phyloP scores from a whole-genome alignment of 2,888 invertebrate species.

The Drosophila melanosoma region DNA sequence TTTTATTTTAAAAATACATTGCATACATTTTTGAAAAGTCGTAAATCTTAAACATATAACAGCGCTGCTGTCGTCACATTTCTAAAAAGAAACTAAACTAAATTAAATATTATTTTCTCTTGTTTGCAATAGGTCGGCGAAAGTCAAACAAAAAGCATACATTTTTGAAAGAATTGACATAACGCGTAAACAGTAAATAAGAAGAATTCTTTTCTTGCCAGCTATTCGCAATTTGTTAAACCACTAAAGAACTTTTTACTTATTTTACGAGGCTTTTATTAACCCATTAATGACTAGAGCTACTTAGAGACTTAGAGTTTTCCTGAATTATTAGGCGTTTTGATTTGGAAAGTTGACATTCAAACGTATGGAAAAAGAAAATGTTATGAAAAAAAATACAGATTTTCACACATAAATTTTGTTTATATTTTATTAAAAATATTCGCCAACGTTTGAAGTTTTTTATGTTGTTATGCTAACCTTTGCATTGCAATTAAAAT shows the following conservation, averaged over 20 bases:
- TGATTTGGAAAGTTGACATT: slow-evolving; percentile 38
- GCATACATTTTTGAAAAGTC: slow-evolving; percentile 14
- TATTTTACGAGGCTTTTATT: slow-evolving; percentile 55
- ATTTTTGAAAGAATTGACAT: slow-evolving; percentile 48
- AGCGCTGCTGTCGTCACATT: slow-evolving; percentile 66
- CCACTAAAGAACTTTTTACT: slow-evolving; percentile 5
- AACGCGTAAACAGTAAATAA: slow-evolving; percentile 35
- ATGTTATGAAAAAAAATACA: slow-evolving; percentile 11
- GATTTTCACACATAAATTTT: slow-evolving; percentile 27
- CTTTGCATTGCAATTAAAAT: slow-evolving; percentile 35
- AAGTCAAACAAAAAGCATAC: slow-evolving; percentile 50
- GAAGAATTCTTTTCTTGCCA: slow-evolving; percentile 6
- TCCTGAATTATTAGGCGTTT: slow-evolving; percentile 27
- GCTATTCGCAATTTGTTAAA: slow-evolving; percentile 5
- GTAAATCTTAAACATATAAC: slow-evolving; percentile 42
- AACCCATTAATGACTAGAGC: slow-evolving; percentile 56
- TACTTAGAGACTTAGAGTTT: slow-evolving; percentile 48
- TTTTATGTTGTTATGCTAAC: slow-evolving; percentile 14
- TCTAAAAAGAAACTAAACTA: slow-evolving; percentile 1
- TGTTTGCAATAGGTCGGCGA: slow-evolving; percentile 29
- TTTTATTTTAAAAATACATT: slow-evolving; percentile 12
- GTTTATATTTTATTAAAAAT: slow-evolving; percentile 35
- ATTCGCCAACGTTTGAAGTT: slow-evolving; percentile 8
- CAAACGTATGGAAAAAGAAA: slow-evolving; percentile 2
- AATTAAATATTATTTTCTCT: slow-evolving; percentile 4